Conservation (phyloP, 2,797 vertebrate species). For the Gambelia wislizenii region DNA sequence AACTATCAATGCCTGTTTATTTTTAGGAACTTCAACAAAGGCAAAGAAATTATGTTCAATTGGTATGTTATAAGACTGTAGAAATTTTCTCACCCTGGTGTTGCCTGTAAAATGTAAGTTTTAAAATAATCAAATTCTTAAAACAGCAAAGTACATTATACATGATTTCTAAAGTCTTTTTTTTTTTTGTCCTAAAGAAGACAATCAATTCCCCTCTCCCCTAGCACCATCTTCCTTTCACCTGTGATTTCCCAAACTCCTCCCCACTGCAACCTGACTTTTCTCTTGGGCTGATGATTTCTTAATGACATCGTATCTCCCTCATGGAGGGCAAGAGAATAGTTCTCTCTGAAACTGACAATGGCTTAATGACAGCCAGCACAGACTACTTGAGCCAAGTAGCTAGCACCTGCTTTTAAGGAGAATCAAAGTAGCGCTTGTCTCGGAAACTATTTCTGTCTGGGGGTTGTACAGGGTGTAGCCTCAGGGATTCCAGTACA, state of each 20-base stretch:
- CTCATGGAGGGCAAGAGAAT: conserved; percentile 41
- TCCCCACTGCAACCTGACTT: not conserved
- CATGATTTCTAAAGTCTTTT: conserved; percentile 33
- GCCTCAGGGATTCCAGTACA: conserved; percentile 8
- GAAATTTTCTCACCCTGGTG: not conserved
- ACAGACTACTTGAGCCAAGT: conserved; percentile 25
- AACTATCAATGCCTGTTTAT: not conserved
- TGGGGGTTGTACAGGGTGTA: conserved; percentile 32
- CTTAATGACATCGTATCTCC: conserved; percentile 54
- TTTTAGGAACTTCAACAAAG: conserved; percentile 39
- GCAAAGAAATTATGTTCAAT: not conserved
- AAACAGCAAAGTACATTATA: not conserved
- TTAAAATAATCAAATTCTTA: conserved; percentile 47
- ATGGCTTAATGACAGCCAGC: conserved; percentile 46
- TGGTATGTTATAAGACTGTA: conserved; percentile 14
- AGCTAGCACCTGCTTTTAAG: conserved; percentile 39
- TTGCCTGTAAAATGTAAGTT: conserved; percentile 34
- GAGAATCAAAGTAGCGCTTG: conserved; percentile 46
- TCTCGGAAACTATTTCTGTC: conserved; percentile 52
- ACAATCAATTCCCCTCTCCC: conserved; percentile 33
- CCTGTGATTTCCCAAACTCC: conserved; percentile 2
- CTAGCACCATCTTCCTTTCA: conserved; percentile 15
- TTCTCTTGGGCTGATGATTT: conserved; percentile 29
- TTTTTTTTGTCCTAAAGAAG: not conserved
- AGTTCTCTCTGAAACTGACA: conserved; percentile 47